Percentiles rank a stretch among this genome's conserved stretches.
phyloP scores from a whole-genome alignment of 2,113 vertebrate genomes.

The Erythrocercus mccallii region DNA sequence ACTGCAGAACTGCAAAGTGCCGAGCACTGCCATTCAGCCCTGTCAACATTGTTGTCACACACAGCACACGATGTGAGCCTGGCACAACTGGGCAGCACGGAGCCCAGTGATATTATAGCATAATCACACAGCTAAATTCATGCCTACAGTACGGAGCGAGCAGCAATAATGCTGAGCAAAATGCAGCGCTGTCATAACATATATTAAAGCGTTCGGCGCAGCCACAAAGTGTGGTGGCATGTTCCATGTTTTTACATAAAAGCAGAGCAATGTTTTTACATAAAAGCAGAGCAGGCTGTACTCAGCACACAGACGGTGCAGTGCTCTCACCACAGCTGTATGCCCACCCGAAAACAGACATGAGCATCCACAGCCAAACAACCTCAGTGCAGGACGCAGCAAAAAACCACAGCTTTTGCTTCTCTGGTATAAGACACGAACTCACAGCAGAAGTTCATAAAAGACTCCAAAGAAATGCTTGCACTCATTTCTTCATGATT shows the following conservation, averaged over 20 bases:
- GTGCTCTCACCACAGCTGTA: not conserved
- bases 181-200: not conserved
- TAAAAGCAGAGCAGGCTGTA: not conserved
- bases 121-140: constrained; percentile 7
- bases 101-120: not conserved
- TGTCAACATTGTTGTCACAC: not conserved
- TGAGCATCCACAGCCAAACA: not conserved
- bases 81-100: not conserved
- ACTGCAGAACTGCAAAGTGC: not conserved
- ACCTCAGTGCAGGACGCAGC: too few relatives aligned
- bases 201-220: not conserved
- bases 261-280: not conserved
- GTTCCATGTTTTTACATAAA: not conserved
- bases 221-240: not conserved
- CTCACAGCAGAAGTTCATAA: not conserved
- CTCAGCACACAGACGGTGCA: not conserved
- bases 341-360: not conserved
- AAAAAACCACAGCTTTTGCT: accelerated
- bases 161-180: not conserved
- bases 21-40: not conserved
- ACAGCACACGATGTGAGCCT: not conserved
- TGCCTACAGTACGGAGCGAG: not conserved
- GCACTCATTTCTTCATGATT: not conserved
- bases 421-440: accelerated
- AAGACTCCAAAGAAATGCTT: not conserved